Base-by-base conservation (phyloP, 2,888 invertebrate genomes). In the Caenorhabditis doughertyi region DNA sequence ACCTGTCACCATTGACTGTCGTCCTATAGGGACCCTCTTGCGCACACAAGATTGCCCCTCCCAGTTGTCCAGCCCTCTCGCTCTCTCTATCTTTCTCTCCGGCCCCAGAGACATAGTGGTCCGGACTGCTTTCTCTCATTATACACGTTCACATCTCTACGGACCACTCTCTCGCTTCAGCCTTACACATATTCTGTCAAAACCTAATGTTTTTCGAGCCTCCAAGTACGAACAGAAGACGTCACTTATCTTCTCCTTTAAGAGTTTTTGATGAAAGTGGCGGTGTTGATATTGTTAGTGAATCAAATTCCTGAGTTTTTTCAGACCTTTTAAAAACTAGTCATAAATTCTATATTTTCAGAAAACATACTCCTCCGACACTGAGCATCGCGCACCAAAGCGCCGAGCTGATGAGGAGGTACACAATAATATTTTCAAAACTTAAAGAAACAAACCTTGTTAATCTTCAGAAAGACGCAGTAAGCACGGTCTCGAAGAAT, bases 381-480 rank as follows among this genome's bases (percentile, higher is more conserved):
- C 39, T 62, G 83, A 85, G 62, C 79, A 58, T 13, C 72, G 85
- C 65, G 73, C 83, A 27, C 58, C 74, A 16, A 87, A 87, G 84
- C 74, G 87, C 35, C 84, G 85, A 74, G 71, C 85, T 60, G 85
- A 87, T 84, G 85, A 87, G 65, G 72, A 72, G 49, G 83, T 79
- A 56, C n/a, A 27, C 27, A 13, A 49, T 29, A n/a, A 13, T 25
- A 1, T 29, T 56, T 29, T 60, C 16, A 16, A 21, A 5, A 56
- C 47, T n/a, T 11, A 21, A 32, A 9, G 49, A 62, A 3, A 42
- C 11, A 3, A 51, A 49, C 3, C 21, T 9, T 27, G 9, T 4
- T 11, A 56, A 56, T 25, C 68, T 68, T 4, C 76, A 76, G 76
- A 74, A 56, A 74, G 67, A 71, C 56, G 42, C 39, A 18, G 42